These are phyloP conservation scores for Drosophila parthenogenetica DNA, from an alignment of 2,888 invertebrate genomes.

Conservation along the genomic window DNA sequence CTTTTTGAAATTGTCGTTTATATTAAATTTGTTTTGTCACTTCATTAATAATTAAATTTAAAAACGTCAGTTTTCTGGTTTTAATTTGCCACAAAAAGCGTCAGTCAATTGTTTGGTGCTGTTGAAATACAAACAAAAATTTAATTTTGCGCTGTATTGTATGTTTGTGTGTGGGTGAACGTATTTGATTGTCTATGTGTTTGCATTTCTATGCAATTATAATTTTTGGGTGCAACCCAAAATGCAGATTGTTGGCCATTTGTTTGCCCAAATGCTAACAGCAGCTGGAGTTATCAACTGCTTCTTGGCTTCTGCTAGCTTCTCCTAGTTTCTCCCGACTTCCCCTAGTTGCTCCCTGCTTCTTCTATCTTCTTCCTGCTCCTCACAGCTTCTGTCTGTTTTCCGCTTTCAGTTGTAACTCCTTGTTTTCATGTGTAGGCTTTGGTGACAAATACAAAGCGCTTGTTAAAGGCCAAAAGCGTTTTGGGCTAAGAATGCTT, in stretches of 20 bases:
- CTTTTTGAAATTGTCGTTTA: too few relatives aligned
- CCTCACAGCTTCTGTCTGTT: not conserved
- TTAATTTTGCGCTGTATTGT: conserved; percentile 22
- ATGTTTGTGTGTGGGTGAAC: conserved; percentile 7
- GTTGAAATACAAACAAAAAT: conserved; percentile 30
- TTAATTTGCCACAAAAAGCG: conserved; percentile 12
- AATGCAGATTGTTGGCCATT: conserved; percentile 75
- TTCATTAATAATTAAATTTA: too few relatives aligned
- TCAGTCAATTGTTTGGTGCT: conserved; percentile 39
- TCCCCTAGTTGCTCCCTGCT: conserved; percentile 1
- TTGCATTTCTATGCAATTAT: conserved; percentile 65
- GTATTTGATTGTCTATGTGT: conserved; percentile 17
- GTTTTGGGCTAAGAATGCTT: conserved; percentile 26
- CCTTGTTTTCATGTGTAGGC: conserved; percentile 37
- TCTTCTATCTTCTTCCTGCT: not conserved
- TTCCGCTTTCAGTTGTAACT: conserved; percentile 16
- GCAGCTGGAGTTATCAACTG: conserved; percentile 30
- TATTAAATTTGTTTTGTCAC: too few relatives aligned
- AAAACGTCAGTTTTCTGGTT: too few relatives aligned
- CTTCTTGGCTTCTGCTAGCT: conserved; percentile 4
- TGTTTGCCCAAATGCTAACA: conserved; percentile 60
- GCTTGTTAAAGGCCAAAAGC: conserved; percentile 55
- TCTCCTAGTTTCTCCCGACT: too few relatives aligned
- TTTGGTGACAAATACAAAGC: conserved; percentile 67
- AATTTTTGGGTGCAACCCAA: conserved; percentile 64